A percentile compares a stretch with the other conserved stretches of the same genome.
Conservation (phyloP, 2,797 vertebrate species). For the Menidia menidia region DNA sequence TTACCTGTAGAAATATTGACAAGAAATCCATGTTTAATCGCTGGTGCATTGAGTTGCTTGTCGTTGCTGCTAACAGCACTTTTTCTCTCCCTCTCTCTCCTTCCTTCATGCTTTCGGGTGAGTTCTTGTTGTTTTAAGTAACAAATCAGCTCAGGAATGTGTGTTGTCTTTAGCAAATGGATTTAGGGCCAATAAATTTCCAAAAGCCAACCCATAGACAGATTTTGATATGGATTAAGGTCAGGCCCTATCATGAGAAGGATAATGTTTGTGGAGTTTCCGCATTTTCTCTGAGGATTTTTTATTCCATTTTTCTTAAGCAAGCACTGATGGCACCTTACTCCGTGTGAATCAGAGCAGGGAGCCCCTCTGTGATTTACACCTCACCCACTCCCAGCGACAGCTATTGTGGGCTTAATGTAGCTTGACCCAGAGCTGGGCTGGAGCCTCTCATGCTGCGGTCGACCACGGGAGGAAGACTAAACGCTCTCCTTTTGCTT, state of each 20-base stretch:
- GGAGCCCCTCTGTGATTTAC: conserved; percentile 59
- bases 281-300: conserved; percentile 75
- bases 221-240: conserved; percentile 82
- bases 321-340: conserved; percentile 74
- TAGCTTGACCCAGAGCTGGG: conserved; percentile 21
- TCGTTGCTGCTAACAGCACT: no score
- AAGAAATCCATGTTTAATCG: no score
- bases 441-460: conserved; percentile 18
- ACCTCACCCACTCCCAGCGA: conserved; percentile 29
- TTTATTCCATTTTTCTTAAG: conserved; percentile 80
- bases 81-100: no score
- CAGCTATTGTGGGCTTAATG: conserved; percentile 37
- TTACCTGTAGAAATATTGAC: no score
- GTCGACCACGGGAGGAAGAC: conserved; percentile 25
- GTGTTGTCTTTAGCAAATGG: conserved; percentile 86
- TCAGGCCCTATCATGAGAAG: conserved; percentile 83
- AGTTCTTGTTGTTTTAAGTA: conserved; percentile 82
- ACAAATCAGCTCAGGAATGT: conserved; percentile 89
- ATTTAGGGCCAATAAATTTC: conserved; percentile 88
- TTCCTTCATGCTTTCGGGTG: conserved; percentile 61
- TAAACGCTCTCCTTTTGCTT: conserved; percentile 17
- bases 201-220: conserved; percentile 82
- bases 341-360: conserved; percentile 71
- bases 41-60: no score
- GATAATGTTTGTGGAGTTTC: conserved; percentile 71